Percentiles rank a stretch among this genome's conserved stretches.
Conservation (phyloP, 53 echinoderm and acorn worm genomes). For the Echinarachnius parma region DNA sequence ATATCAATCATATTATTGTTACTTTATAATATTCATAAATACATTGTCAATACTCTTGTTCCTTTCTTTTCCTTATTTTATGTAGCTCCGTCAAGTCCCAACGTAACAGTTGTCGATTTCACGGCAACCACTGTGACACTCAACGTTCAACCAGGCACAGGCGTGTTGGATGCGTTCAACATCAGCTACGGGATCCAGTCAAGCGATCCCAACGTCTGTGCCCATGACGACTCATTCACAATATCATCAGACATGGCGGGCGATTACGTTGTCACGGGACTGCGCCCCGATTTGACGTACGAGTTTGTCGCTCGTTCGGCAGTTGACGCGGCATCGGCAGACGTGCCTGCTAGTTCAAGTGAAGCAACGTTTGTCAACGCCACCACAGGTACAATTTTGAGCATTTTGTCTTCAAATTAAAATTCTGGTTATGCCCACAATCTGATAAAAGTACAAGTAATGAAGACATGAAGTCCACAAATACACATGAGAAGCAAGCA, state of each 20-base stretch:
- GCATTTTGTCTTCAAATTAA: no score
- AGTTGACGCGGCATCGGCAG: neutral
- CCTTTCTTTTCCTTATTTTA: neutral
- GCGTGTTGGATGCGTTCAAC: neutral
- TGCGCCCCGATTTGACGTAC: neutral
- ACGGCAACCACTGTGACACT: slow-evolving; percentile 11
- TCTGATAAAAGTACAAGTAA: no score
- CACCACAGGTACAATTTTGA: neutral
- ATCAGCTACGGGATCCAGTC: neutral
- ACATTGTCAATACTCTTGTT: no score
- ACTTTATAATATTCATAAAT: no score
- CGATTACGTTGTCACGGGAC: neutral
- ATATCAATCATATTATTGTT: no score
- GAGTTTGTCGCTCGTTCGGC: no score
- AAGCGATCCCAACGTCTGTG: neutral
- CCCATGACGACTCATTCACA: neutral
- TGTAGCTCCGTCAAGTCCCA: neutral
- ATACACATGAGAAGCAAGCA: no score
- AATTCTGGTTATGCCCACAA: no score
- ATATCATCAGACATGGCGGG: neutral
- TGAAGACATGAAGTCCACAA: no score
- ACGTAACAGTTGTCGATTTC: neutral
- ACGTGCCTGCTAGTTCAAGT: neutral
- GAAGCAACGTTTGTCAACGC: neutral
- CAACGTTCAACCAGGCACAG: neutral